Percentiles rank a stretch among this genome's conserved stretches.
Conservation (phyloP, 1,140 invertebrate genomes). For the Drosophila persimilis region DNA sequence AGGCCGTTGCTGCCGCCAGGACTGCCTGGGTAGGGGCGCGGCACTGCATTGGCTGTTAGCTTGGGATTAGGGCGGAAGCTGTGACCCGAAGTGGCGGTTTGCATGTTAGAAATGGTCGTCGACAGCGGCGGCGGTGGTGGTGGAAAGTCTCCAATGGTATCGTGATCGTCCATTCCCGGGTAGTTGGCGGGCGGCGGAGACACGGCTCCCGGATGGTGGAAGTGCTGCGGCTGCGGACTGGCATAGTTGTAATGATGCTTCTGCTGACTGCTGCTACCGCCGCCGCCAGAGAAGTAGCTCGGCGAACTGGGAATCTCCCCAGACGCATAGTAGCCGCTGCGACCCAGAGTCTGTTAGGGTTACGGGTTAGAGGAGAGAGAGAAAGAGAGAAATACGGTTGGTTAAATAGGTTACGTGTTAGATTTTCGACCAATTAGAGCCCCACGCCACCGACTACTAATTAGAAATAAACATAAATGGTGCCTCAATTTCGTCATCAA, state of each 20-base stretch:
- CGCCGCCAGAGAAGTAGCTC: slow-evolving; percentile 60
- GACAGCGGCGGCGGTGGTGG: slow-evolving; percentile 79
- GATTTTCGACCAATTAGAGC: slow-evolving; percentile 9
- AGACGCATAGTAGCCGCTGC: slow-evolving; percentile 68
- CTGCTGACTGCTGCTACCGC: slow-evolving; percentile 35
- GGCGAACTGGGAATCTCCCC: slow-evolving; percentile 74
- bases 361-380: slow-evolving; percentile 54
- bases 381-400: slow-evolving; percentile 47
- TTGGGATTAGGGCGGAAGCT: slow-evolving; percentile 81
- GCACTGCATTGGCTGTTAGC: slow-evolving; percentile 82
- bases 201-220: slow-evolving; percentile 76
- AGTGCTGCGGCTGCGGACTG: slow-evolving; percentile 72
- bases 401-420: slow-evolving; percentile 71
- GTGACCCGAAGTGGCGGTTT: slow-evolving; percentile 69
- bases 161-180: slow-evolving; percentile 53
- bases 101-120: slow-evolving; percentile 80
- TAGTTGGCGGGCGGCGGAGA: slow-evolving; percentile 74
- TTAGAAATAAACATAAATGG: slow-evolving; percentile 35
- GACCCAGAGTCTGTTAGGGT: slow-evolving; percentile 76
- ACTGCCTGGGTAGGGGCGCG: slow-evolving; percentile 80
- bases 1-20: slow-evolving; percentile 70
- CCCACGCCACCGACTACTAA: slow-evolving; percentile 44
- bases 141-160: slow-evolving; percentile 68
- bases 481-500: slow-evolving; percentile 38
- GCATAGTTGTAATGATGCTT: slow-evolving; percentile 78